Percentiles rank a stretch among this genome's conserved stretches.
Evolutionary conservation across 2,888 invertebrate genomes (phyloP).

Genomic region (Hipparchia sbordonii): DNA sequence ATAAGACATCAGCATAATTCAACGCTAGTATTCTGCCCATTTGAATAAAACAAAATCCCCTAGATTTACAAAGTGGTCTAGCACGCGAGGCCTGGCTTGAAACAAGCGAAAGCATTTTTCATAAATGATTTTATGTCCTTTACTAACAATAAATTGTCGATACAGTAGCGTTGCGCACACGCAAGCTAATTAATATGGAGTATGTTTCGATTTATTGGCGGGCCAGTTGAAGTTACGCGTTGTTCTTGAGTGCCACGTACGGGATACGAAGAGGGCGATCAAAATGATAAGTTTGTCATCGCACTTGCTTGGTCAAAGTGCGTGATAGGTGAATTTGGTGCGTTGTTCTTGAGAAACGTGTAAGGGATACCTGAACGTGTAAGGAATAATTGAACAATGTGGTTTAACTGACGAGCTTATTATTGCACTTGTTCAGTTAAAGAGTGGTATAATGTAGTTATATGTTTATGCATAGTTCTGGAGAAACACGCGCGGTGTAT

Average conservation of each 20-base stretch:
- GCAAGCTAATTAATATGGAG: slow-evolving; percentile 78
- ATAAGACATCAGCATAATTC: slow-evolving; percentile 23
- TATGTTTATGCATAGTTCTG: too few relatives aligned
- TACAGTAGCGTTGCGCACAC: slow-evolving; percentile 70
- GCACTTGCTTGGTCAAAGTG: slow-evolving; percentile 9
- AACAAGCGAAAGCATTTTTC: slow-evolving; percentile 61
- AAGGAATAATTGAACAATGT: slow-evolving; percentile 33
- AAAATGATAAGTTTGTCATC: not conserved
- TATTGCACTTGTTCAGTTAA: too few relatives aligned
- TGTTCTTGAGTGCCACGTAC: slow-evolving; percentile 44
- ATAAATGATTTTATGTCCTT: slow-evolving; percentile 67
- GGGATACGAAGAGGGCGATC: slow-evolving; percentile 26
- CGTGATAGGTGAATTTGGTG: slow-evolving; percentile 50
- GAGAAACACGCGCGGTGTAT: too few relatives aligned
- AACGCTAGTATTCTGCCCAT: slow-evolving; percentile 11
- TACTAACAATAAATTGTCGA: slow-evolving; percentile 61
- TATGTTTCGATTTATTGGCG: slow-evolving; percentile 69
- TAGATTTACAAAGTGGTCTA: slow-evolving; percentile 42
- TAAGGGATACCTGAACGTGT: slow-evolving; percentile 40
- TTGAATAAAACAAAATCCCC: slow-evolving; percentile 34
- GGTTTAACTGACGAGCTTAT: slow-evolving; percentile 14
- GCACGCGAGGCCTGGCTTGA: slow-evolving; percentile 49
- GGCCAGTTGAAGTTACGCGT: slow-evolving; percentile 50
- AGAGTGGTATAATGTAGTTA: too few relatives aligned
- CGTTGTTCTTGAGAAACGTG: slow-evolving; percentile 42